Conservation (phyloP, 1,140 invertebrate species). For the Lutraria rhynchaena region DNA sequence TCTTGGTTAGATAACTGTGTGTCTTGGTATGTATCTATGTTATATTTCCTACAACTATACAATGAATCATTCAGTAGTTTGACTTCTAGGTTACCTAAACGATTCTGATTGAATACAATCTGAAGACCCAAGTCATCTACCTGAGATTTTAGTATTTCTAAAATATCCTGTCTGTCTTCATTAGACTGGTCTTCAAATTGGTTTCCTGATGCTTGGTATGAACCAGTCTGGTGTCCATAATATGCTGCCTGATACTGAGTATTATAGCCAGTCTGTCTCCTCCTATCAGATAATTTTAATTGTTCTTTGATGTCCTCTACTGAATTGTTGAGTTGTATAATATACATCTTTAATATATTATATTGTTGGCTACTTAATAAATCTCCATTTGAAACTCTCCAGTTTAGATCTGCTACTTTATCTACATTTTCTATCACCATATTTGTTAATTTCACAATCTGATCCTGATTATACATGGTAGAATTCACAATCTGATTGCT, state of each 20-base stretch:
- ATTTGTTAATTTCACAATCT: slow-evolving; percentile 66
- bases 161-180: not conserved
- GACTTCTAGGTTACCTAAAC: slow-evolving; percentile 73
- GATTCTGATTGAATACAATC: slow-evolving; percentile 72
- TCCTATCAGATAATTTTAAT: slow-evolving; percentile 57
- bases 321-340: slow-evolving; percentile 75
- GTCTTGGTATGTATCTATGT: slow-evolving; percentile 72
- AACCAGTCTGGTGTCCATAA: slow-evolving; percentile 1
- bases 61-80: slow-evolving; percentile 74
- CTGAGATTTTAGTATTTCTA: slow-evolving; percentile 33
- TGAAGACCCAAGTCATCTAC: slow-evolving; percentile 70
- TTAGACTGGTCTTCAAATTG: slow-evolving; percentile 25
- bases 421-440: slow-evolving; percentile 69
- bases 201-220: slow-evolving; percentile 4
- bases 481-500: slow-evolving; percentile 67
- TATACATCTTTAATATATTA: slow-evolving; percentile 68
- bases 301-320: slow-evolving; percentile 71
- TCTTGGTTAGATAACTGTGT: slow-evolving; percentile 64
- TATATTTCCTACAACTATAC: slow-evolving; percentile 68
- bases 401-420: slow-evolving; percentile 64
- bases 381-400: slow-evolving; percentile 62
- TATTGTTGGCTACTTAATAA: slow-evolving; percentile 67
- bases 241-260: slow-evolving; percentile 35
- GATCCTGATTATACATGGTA: slow-evolving; percentile 67
- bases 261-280: slow-evolving; percentile 11